Evolutionary conservation across 2,888 invertebrate species (phyloP).

Genomic region (Peribatodes rhomboidaria): DNA sequence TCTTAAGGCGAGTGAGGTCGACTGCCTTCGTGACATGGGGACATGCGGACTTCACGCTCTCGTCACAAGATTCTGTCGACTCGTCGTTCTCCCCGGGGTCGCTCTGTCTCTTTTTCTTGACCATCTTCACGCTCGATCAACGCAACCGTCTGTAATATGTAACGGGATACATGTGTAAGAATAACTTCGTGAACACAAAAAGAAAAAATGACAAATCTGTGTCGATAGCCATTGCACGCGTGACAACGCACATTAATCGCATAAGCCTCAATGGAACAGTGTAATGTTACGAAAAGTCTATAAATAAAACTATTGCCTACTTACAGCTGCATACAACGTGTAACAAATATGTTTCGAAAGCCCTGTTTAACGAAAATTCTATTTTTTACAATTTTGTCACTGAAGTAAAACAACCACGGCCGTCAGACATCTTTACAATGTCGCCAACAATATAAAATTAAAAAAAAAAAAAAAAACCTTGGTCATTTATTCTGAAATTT

Average conservation of each 20-base stretch:
- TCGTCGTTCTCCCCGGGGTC: conserved; percentile 88
- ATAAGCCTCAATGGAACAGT: conserved; percentile 45
- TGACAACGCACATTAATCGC: conserved; percentile 83
- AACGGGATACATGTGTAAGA: conserved; percentile 84
- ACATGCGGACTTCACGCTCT: conserved; percentile 88
- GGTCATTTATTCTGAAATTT: neutral
- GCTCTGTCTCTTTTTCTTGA: conserved; percentile 91
- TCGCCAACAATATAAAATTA: conserved; percentile 63
- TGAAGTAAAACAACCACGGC: conserved; percentile 70
- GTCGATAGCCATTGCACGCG: conserved; percentile 85
- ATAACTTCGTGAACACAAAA: conserved; percentile 82
- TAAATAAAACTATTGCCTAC: conserved; percentile 61
- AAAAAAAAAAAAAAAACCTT: conserved; percentile 17
- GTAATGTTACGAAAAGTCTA: conserved; percentile 48
- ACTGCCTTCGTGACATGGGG: conserved; percentile 90
- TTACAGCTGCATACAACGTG: conserved; percentile 77
- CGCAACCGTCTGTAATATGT: conserved; percentile 78
- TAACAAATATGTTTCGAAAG: conserved; percentile 57
- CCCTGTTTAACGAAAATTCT: conserved; percentile 60
- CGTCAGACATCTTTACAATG: conserved; percentile 80
- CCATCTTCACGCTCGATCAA: conserved; percentile 86
- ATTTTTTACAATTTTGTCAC: conserved; percentile 73
- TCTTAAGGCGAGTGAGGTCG: conserved; percentile 87
- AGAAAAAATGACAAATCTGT: conserved; percentile 85
- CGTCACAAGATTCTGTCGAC: conserved; percentile 91